These are phyloP conservation scores for Psilopogon haemacephalus DNA, from an alignment of 2,113 vertebrate genomes.

Conservation along the genomic window DNA sequence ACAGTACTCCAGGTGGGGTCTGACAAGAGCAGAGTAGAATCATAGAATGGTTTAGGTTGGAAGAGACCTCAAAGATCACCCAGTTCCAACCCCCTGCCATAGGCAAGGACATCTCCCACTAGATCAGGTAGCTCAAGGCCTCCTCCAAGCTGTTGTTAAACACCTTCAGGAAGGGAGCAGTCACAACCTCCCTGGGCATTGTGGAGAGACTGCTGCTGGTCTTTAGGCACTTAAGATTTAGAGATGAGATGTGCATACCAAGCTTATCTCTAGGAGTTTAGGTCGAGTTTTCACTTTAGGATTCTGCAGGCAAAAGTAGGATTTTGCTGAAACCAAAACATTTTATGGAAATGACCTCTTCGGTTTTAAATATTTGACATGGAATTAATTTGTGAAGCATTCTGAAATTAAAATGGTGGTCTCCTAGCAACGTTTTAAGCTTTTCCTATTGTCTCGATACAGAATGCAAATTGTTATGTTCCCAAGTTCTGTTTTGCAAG, in stretches of 20 bases:
- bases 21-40: too few relatives aligned
- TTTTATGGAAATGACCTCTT: neutral
- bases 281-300: neutral
- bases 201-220: neutral
- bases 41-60: too few relatives aligned
- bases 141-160: too few relatives aligned
- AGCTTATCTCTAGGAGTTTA: neutral
- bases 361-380: neutral
- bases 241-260: neutral
- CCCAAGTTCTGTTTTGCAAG: neutral
- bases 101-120: too few relatives aligned
- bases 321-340: neutral
- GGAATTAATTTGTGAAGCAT: neutral
- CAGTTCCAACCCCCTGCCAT: too few relatives aligned
- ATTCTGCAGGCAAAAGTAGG: neutral
- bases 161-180: too few relatives aligned
- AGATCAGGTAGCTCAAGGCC: too few relatives aligned
- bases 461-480: neutral
- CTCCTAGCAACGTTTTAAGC: neutral
- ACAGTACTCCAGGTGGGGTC: too few relatives aligned
- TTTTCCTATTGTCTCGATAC: neutral
- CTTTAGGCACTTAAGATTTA: slow-evolving; percentile 9
- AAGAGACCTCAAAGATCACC: too few relatives aligned
- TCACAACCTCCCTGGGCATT: too few relatives aligned
- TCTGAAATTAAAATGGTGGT: neutral